Evolutionary conservation across 1,140 invertebrate genomes (phyloP).

Genomic region (Drosophila simulans): DNA sequence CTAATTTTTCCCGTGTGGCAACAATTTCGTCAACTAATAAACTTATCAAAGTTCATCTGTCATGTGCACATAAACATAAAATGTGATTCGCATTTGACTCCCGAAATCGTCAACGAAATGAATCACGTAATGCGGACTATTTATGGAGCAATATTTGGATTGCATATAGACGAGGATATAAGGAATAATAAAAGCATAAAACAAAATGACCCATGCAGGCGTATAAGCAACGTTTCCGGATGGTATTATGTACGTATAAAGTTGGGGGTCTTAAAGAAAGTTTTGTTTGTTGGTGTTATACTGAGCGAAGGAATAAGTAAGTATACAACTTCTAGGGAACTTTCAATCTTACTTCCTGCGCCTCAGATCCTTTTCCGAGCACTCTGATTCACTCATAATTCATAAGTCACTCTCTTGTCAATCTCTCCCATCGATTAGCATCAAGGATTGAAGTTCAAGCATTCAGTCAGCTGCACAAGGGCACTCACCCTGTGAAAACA

Average conservation of each 20-base stretch:
- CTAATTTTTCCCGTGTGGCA: background rate
- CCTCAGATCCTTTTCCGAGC: background rate
- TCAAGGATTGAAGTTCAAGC: constrained; percentile 7
- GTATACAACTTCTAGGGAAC: constrained; percentile 2
- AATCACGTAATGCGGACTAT: constrained; percentile 29
- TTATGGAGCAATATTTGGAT: constrained; percentile 26
- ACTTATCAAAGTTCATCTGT: constrained; percentile 1
- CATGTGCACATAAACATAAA: constrained; percentile 17
- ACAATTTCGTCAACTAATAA: background rate
- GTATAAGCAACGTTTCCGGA: constrained; percentile 1
- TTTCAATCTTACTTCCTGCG: constrained; percentile 5
- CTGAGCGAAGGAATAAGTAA: background rate
- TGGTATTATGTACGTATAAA: background rate
- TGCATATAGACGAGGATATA: constrained; percentile 3
- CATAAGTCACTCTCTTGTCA: constrained; percentile 31
- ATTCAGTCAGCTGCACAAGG: constrained; percentile 33
- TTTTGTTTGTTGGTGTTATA: constrained; percentile 8
- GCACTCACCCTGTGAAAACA: constrained; percentile 1
- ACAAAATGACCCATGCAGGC: constrained; percentile 19
- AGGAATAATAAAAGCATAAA: constrained; percentile 42
- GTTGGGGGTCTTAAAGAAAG: background rate
- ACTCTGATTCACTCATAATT: constrained; percentile 14
- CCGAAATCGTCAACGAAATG: constrained; percentile 15
- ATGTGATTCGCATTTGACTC: background rate
- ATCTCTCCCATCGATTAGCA: constrained; percentile 38